Conservation (phyloP, 2,113 vertebrate species). For the Lophochroa leadbeateri region DNA sequence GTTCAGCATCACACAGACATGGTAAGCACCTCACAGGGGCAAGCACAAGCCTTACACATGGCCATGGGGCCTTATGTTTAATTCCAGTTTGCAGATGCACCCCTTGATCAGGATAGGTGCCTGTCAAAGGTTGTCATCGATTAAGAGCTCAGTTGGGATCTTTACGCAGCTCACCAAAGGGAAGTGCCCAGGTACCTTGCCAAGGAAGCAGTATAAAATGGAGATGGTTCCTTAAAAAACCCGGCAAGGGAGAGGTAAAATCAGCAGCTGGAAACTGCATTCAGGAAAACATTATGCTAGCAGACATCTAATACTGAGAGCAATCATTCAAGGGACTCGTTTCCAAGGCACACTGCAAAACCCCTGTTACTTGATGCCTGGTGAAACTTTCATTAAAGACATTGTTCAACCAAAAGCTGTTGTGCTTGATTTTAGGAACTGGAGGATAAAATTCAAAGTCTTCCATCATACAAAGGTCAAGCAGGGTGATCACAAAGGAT, state of each 20-base stretch:
- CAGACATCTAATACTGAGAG: not conserved
- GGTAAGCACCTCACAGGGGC: not conserved
- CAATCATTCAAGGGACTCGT: not conserved
- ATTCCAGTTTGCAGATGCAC: not conserved
- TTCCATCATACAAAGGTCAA: not conserved
- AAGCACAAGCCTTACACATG: not conserved
- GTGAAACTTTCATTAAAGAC: not conserved
- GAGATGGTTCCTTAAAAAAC: not conserved
- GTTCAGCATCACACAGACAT: not conserved
- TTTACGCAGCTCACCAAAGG: not conserved
- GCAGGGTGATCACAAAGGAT: not conserved
- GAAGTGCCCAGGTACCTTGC: not conserved
- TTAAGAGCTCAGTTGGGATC: not conserved
- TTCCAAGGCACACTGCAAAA: not conserved
- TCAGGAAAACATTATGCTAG: not conserved
- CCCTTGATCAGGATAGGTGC: not conserved
- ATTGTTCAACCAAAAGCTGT: not conserved
- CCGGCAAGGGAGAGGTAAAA: not conserved
- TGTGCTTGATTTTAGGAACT: not conserved
- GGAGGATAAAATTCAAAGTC: not conserved
- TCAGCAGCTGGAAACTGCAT: not conserved
- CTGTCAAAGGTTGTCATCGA: accelerated
- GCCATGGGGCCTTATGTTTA: not conserved
- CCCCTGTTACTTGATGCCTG: not conserved
- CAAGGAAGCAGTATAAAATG: not conserved